These are phyloP conservation scores for Sebastes taczanowskii DNA, from an alignment of 2,797 vertebrate species.

Conservation along the genomic window DNA sequence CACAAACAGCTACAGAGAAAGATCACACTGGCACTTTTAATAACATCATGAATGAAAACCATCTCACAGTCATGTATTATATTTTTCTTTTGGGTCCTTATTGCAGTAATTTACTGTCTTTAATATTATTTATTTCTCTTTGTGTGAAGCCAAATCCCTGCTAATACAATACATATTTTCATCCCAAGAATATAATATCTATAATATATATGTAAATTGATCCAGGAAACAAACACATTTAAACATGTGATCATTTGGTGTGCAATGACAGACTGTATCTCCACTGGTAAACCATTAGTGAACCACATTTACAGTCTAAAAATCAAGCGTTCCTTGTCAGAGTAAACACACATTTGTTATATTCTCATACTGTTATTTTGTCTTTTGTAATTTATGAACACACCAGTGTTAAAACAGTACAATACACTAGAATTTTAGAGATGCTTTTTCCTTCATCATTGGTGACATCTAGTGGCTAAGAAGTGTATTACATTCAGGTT, in stretches of 20 bases:
- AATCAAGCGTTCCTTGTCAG: neutral
- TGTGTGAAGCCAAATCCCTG: neutral
- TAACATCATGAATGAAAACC: neutral
- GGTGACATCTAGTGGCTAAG: slow-evolving; percentile 75
- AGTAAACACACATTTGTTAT: neutral
- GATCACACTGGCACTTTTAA: neutral
- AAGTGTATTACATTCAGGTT: slow-evolving; percentile 19
- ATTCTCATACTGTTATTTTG: neutral
- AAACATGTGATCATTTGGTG: neutral
- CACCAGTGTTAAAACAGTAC: neutral
- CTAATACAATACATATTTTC: neutral
- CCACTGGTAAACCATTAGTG: neutral
- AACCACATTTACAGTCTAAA: neutral
- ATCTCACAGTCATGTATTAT: neutral
- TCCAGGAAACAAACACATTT: neutral
- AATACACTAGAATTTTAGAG: neutral
- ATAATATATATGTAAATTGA: neutral
- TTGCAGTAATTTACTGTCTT: neutral
- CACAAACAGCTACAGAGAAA: neutral
- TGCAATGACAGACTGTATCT: neutral
- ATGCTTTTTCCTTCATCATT: slow-evolving; percentile 41
- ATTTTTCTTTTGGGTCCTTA: neutral
- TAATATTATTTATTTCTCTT: neutral
- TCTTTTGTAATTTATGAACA: neutral
- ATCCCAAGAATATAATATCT: no score